Base-by-base conservation (phyloP, 2,797 vertebrate species). In the Rallus crepitans region DNA sequence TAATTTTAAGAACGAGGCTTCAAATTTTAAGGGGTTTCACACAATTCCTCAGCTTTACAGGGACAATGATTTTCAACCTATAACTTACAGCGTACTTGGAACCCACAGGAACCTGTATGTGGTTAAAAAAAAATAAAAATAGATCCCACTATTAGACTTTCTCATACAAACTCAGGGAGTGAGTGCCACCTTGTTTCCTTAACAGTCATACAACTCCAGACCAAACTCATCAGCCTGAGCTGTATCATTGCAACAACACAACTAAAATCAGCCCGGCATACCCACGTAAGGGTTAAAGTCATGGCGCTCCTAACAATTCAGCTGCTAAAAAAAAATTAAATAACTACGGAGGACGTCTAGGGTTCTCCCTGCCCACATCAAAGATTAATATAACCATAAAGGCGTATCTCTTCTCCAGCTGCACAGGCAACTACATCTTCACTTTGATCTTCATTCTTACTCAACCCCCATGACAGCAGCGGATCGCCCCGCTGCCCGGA, bases 231-330 rank as follows among this genome's bases (percentile, higher is more conserved):
- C 61, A 66, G 35, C 50, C 48, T 17, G 18, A 0, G 8, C 9
- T 0, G 0, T 27, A 48, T 2, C 28, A 8, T 57, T 39, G 12
- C 52, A 24, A 7, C 12, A 0, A 45, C 45, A n/a, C 2, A 0
- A 6, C 11, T 15, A 25, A 56, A 55, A 37, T 4, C 0, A 76
- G 7, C 4, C 24, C 9, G 5, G 50, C 9, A 19, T 5, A 56
- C 1, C 37, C 33, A 5, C 0, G 0, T 2, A 42, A 66, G 39
- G 33, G 48, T 9, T n/a, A 87, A 39, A 80, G 18, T 1, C 2
- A 87, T 0, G 13, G 55, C 11, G 3, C 13, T 13, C 27, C 2
- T 0, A 25, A 6, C 30, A 31, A 42, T 13, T 30, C 18, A 40
- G 12, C 8, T 5, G 11, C 1, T 31, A 31, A 39, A 24, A 7